phyloP scores from a whole-genome alignment of 2,113 vertebrate genomes.

The Dasyornis broadbenti region DNA sequence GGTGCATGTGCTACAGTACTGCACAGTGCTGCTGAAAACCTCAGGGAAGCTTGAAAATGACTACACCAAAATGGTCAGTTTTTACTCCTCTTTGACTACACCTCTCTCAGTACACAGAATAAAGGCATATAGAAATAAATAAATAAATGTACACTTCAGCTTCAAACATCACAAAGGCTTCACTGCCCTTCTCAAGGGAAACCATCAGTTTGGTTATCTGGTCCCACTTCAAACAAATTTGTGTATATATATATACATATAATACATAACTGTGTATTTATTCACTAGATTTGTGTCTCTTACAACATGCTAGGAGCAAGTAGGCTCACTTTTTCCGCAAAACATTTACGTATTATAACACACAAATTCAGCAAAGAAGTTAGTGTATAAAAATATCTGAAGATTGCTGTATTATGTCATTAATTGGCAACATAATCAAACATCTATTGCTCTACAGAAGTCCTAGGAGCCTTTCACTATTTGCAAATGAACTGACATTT shows the following conservation, averaged over 20 bases:
- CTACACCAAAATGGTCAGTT: neutral
- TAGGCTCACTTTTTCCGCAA: neutral
- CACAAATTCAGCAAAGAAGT: neutral
- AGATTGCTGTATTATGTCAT: neutral
- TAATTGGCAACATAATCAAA: neutral
- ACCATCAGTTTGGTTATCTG: neutral
- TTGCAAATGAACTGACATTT: neutral
- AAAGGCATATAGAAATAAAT: neutral
- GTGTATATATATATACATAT: accelerated
- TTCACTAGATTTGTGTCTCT: neutral
- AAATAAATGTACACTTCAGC: neutral
- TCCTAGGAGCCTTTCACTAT: neutral
- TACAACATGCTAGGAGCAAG: neutral
- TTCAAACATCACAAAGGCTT: neutral
- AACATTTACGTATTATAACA: neutral
- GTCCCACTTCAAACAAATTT: neutral
- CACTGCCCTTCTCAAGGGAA: neutral
- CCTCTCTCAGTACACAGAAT: neutral
- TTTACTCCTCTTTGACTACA: neutral
- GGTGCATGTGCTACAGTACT: accelerated
- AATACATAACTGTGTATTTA: neutral
- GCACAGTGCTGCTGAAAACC: neutral
- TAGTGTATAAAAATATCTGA: neutral
- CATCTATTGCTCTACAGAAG: neutral
- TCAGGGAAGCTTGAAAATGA: neutral